These are phyloP conservation scores for Pterophyllum scalare DNA, from an alignment of 2,113 vertebrate species.

Conservation along the genomic window DNA sequence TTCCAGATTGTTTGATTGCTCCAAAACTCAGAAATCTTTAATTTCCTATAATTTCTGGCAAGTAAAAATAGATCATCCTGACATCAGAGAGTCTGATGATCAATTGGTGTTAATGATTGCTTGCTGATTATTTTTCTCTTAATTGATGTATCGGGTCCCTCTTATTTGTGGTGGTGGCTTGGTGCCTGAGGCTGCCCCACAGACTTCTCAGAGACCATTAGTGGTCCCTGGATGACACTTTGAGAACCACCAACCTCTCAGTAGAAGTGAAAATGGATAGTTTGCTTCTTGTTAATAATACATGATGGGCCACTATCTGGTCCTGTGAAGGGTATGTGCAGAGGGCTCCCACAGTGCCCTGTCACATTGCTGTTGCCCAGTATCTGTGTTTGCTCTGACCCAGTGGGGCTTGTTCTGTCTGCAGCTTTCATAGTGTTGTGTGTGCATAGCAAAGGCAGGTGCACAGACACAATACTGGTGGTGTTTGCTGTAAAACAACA, in stretches of 20 bases:
- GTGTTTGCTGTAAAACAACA: constrained; percentile 60
- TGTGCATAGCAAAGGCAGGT: constrained; percentile 8
- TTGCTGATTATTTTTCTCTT: background rate
- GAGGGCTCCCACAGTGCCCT: background rate
- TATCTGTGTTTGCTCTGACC: background rate
- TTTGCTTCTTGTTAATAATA: constrained; percentile 58
- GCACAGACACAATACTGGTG: constrained; percentile 48
- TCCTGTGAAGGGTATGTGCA: background rate
- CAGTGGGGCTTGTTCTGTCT: background rate
- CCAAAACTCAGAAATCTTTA: background rate
- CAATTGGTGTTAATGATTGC: background rate
- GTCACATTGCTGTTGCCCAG: constrained; percentile 34
- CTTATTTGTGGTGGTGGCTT: background rate
- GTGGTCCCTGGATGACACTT: background rate
- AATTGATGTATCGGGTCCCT: background rate
- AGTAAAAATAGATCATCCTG: background rate
- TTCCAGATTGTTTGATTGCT: background rate
- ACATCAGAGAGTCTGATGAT: background rate
- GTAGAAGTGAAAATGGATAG: constrained; percentile 56
- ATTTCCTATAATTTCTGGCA: background rate
- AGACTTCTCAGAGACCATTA: background rate
- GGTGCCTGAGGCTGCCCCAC: background rate
- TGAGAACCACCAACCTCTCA: constrained; percentile 7
- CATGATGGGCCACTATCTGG: constrained; percentile 23
- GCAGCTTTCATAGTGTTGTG: constrained; percentile 3